Conservation (phyloP, 2,113 vertebrate species). For the Eclectus roratus region DNA sequence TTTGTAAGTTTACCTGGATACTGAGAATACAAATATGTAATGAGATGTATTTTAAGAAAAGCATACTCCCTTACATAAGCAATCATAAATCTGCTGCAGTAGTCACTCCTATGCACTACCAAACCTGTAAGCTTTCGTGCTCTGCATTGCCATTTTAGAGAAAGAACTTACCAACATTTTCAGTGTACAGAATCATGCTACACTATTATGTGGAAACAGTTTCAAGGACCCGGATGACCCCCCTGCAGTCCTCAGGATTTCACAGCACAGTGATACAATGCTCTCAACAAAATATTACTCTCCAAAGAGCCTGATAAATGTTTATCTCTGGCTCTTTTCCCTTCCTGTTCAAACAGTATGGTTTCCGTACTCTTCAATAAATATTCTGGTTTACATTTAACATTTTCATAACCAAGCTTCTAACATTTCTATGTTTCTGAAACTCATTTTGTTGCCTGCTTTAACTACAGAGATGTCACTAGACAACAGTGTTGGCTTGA, state of each 20-base stretch:
- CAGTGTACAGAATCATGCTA: background rate
- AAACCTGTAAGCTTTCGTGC: background rate
- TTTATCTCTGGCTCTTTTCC: conserved; percentile 15
- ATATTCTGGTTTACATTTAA: background rate
- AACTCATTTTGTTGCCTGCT: background rate
- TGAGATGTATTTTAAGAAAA: background rate
- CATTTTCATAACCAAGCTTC: background rate
- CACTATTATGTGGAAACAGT: background rate
- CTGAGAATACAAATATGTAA: background rate
- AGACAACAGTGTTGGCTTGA: background rate
- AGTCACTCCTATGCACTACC: background rate
- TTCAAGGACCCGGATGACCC: background rate
- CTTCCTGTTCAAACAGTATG: conserved; percentile 15
- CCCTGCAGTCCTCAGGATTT: background rate
- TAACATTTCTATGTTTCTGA: background rate
- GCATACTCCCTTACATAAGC: background rate
- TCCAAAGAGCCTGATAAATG: conserved; percentile 20
- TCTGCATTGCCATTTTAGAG: background rate
- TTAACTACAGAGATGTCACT: background rate
- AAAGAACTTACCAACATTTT: background rate
- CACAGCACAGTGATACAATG: background rate
- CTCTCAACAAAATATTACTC: background rate
- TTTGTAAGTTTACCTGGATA: background rate
- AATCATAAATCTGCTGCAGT: background rate
- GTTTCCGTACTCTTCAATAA: background rate